phyloP scores from a whole-genome alignment of 2,113 vertebrate species.

The Podarcis cretensis region DNA sequence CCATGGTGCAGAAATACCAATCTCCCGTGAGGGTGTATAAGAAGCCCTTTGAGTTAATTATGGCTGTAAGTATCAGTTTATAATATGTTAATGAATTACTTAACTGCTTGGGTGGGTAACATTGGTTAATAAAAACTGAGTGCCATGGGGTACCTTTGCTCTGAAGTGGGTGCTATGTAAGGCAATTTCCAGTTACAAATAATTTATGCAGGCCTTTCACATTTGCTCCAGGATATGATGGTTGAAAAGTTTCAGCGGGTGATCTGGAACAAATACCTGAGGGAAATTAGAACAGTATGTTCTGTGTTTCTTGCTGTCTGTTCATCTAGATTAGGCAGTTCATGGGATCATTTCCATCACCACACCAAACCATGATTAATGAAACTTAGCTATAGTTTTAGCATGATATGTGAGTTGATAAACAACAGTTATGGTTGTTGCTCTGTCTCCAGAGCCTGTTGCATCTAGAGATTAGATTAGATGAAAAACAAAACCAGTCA shows the following conservation, averaged over 20 bases:
- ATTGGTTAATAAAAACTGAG: neutral
- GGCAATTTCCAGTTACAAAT: neutral
- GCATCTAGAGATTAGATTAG: neutral
- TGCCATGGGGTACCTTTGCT: neutral
- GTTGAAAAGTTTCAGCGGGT: neutral
- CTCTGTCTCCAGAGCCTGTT: neutral
- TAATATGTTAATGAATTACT: neutral
- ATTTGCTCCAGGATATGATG: neutral
- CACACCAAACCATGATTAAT: neutral
- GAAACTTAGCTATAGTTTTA: neutral
- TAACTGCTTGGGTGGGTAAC: neutral
- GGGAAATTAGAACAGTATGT: neutral
- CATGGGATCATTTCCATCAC: neutral
- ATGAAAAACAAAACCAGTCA: neutral
- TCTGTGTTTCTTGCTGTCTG: neutral
- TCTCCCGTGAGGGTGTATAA: slow-evolving; percentile 97
- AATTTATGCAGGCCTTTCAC: neutral
- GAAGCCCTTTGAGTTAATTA: slow-evolving; percentile 93
- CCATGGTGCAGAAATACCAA: slow-evolving; percentile 98
- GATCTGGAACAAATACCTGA: neutral
- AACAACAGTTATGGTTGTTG: neutral
- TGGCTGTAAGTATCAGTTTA: slow-evolving; percentile 89
- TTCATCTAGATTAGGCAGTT: neutral
- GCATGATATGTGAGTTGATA: neutral
- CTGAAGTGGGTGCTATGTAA: neutral